Conservation (phyloP, 2,888 invertebrate genomes). For the Cheilosia vulpina region DNA sequence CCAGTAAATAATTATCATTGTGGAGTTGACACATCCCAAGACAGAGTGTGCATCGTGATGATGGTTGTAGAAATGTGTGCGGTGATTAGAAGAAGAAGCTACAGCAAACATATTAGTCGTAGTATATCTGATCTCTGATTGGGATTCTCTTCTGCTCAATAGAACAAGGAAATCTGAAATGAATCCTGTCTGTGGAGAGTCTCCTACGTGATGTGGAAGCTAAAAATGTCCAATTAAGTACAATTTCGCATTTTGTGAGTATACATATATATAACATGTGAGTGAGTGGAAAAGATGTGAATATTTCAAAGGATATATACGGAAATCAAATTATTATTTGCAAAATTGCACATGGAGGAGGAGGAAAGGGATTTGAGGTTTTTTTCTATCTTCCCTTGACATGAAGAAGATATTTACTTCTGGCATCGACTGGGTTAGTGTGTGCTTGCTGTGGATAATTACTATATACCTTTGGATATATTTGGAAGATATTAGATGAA, state of each 20-base stretch:
- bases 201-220: constrained; percentile 61
- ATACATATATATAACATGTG: constrained; percentile 21
- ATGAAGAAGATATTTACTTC: not conserved
- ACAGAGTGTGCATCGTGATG: constrained; percentile 10
- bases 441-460: constrained; percentile 49
- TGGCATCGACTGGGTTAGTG: not conserved
- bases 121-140: constrained; percentile 20
- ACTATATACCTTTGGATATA: constrained; percentile 34
- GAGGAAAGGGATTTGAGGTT: not conserved
- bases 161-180: constrained; percentile 20
- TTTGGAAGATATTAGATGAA: constrained; percentile 51
- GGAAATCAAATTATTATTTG: constrained; percentile 68
- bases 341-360: constrained; percentile 47
- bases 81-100: constrained; percentile 14
- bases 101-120: not conserved
- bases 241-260: constrained; percentile 46
- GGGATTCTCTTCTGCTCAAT: constrained; percentile 5
- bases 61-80: constrained; percentile 22
- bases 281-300: constrained; percentile 38
- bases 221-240: constrained; percentile 63
- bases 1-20: constrained; percentile 44
- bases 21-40: constrained; percentile 44
- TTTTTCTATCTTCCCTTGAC: not conserved
- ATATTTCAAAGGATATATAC: constrained; percentile 51
- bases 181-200: not conserved